Base-by-base conservation (phyloP, 2,888 invertebrate genomes). In the Limnephilus lunatus region DNA sequence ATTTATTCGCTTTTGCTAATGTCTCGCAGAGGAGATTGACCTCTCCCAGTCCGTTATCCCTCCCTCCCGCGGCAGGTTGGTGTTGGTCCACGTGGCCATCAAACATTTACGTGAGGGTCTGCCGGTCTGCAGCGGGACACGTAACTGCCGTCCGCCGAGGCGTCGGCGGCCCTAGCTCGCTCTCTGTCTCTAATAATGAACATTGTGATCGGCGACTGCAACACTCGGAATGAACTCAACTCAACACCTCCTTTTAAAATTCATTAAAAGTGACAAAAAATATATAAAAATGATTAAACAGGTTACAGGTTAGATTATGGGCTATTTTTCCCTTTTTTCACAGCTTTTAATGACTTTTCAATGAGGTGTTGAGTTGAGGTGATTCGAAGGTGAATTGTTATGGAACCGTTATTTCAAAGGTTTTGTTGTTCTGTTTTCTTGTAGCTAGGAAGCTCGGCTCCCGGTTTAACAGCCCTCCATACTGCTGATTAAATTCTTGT, bases 11-110 rank as follows among this genome's bases (percentile, higher is more conserved):
- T 25, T 35, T 32, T 83, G 32, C 25, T 35, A 83, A 35, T 35
- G 83, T 35, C 35, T 30, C 35, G 25, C 35, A 35, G 35, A 83
- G 19, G 83, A 83, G 83, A 83, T 11, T 25, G 83, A 32, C 83
- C 83, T 35, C 44, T 3, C 83, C 31, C 82, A 31, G 15, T 35
- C 82, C 31, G 32, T 35, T 30, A 32, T n/a, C 31, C n/a, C 85
- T 19, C 85, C 39, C 7, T 32, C 85, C 39, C 31, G 32, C 82
- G 82, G 30, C 81, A 39, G 30, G 89, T 39, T 44, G 44, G 90
- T 90, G 89, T 39, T 44, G 44, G 90, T 90, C 90, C 91, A 91
- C 91, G 91, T 91, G 91, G 86, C 81, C 91, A 86, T 86, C 86
- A 86, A 91, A 86, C 53, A 86, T 91, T 86, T 86, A 86, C 91